These are phyloP conservation scores for Drosophila melanica DNA, from an alignment of 1,140 invertebrate species.

Conservation along the genomic window DNA sequence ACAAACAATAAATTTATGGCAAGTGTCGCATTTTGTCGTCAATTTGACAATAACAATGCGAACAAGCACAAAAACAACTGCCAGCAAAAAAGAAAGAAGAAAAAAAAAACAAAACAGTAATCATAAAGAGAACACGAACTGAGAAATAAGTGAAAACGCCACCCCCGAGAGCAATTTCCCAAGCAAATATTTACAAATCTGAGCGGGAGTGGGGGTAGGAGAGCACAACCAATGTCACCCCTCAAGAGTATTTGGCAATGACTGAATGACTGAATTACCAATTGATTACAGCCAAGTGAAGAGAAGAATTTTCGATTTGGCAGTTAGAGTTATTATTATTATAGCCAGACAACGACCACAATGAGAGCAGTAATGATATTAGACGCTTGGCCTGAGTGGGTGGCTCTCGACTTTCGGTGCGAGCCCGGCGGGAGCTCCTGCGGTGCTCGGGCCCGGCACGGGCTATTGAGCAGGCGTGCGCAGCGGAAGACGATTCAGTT, in stretches of 20 bases:
- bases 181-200: constrained; percentile 69
- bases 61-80: constrained; percentile 59
- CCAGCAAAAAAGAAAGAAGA: constrained; percentile 25
- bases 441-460: constrained; percentile 45
- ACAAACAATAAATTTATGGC: constrained; percentile 83
- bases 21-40: constrained; percentile 82
- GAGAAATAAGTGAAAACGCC: constrained; percentile 11
- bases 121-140: constrained; percentile 2
- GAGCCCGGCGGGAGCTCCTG: constrained; percentile 42
- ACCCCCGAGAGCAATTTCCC: constrained; percentile 55
- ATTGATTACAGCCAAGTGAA: constrained; percentile 53
- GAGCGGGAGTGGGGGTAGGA: constrained; percentile 7
- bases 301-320: neutral
- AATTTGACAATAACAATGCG: constrained; percentile 62
- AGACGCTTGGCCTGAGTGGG: constrained; percentile 35
- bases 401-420: constrained; percentile 24
- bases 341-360: constrained; percentile 63
- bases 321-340: constrained; percentile 19
- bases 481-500: constrained; percentile 76
- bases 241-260: constrained; percentile 47
- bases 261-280: constrained; percentile 79
- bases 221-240: constrained; percentile 44
- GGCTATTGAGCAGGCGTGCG: constrained; percentile 78
- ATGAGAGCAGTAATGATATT: constrained; percentile 79
- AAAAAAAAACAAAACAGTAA: too few relatives aligned